Evolutionary conservation across 2,113 vertebrate genomes (phyloP).

Genomic region (Halcyon senegalensis): DNA sequence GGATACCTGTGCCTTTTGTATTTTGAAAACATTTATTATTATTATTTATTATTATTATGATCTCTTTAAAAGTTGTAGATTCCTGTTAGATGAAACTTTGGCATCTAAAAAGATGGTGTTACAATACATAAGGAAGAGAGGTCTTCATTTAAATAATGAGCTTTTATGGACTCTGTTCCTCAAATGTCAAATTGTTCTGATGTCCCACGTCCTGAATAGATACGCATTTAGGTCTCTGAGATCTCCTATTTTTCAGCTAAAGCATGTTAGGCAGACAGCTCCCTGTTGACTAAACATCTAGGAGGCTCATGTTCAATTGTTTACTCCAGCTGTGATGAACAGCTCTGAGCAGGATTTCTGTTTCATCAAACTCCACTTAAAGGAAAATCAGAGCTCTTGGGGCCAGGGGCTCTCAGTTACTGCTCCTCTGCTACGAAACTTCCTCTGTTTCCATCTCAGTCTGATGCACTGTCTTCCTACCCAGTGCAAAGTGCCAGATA

Average conservation of each 20-base stretch:
- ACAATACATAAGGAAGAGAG: not conserved
- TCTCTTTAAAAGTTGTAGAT: not conserved
- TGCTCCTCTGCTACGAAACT: not conserved
- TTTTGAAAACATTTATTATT: not conserved
- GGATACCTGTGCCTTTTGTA: not conserved
- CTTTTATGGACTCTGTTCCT: not conserved
- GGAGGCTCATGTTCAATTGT: slow-evolving; percentile 58
- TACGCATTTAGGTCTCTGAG: not conserved
- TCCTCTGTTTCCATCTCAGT: not conserved
- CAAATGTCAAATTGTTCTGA: not conserved
- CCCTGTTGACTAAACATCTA: slow-evolving; percentile 62
- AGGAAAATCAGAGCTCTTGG: slow-evolving; percentile 32
- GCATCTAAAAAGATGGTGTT: too few species aligned
- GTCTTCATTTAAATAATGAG: not conserved
- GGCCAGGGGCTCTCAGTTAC: not conserved
- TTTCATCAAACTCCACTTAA: slow-evolving; percentile 54
- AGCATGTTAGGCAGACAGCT: slow-evolving; percentile 46
- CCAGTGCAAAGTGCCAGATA: not conserved
- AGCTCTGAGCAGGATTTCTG: slow-evolving; percentile 51
- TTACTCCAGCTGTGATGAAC: slow-evolving; percentile 63
- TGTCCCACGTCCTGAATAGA: not conserved
- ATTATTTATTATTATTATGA: too few species aligned
- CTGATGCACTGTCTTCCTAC: not conserved
- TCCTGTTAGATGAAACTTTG: not conserved
- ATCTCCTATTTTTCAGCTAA: slow-evolving; percentile 15